These are phyloP conservation scores for Rhopilema esculentum DNA, from an alignment of 30 jellyfish, hydroid and myxozoan genomes.

Conservation along the genomic window DNA sequence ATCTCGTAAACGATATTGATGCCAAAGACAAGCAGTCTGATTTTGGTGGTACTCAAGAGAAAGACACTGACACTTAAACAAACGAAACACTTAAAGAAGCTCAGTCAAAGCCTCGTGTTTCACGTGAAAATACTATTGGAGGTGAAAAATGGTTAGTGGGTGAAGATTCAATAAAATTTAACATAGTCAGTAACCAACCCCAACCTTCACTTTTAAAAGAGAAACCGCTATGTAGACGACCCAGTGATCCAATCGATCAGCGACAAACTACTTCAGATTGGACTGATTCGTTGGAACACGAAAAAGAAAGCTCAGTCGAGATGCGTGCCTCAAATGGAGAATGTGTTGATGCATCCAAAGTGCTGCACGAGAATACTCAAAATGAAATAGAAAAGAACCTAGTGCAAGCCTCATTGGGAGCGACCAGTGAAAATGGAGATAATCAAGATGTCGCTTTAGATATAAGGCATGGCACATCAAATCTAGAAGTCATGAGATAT, in stretches of 20 bases:
- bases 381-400: background rate
- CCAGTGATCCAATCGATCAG: no score
- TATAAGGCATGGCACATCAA: background rate
- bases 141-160: no score
- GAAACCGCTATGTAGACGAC: no score
- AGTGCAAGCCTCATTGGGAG: background rate
- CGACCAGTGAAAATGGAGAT: background rate
- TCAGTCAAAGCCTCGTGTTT: no score
- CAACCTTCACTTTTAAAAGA: no score
- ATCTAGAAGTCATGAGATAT: background rate
- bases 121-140: no score
- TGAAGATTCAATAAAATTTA: no score
- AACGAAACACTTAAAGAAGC: no score
- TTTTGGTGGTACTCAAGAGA: background rate
- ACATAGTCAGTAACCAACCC: no score
- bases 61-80: background rate
- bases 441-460: background rate
- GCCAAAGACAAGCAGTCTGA: background rate
- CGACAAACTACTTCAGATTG: no score
- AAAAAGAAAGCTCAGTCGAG: background rate
- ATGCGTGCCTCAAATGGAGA: background rate
- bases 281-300: no score
- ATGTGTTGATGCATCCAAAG: background rate
- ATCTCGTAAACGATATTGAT: background rate
- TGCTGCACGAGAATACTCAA: background rate